Evolutionary conservation across 2,113 vertebrate species (phyloP), one percentile per base, ranked within the genome.

Genomic region (Falcunculus frontatus): DNA sequence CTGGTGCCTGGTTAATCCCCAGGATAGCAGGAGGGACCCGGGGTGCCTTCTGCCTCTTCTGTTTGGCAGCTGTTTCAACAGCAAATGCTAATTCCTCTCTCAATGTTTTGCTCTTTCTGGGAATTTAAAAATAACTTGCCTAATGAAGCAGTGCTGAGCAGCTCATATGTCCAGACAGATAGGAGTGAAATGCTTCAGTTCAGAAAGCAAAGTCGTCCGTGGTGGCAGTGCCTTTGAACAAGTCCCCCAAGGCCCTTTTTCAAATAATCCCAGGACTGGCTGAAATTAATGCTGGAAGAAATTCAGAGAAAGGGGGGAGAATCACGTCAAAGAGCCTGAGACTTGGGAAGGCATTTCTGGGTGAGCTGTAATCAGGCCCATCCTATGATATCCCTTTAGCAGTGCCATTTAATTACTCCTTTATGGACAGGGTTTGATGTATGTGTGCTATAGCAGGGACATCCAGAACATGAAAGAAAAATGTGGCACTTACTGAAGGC

Each of bases 91-190:
- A 97, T 88, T 96, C 77, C 69, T 96, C 70, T 60, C 76, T 92
- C 94, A 77, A 72, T 74, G 78, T 90, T 95, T 93, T 93, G 44
- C 93, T 88, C 84, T 98, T 97, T 95, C 85, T 92, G 91, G 75
- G 87, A 96, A 85, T 95, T 95, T 94, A 96, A 97, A 98, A 97
- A 95, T 96, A 97, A 92, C 73, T 85, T 92, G 73, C 62, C 64
- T 92, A 90, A 90, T 89, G 95, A 97, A 97, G 87, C 95, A 93
- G 52, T 42, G 85, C 91, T 82, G 92, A 89, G 91, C 67, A 87
- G 88, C 90, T 97, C 93, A 39, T 70, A 44, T 92, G 96, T 97
- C 80, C 62, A 95, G 96, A 89, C 91, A 96, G 95, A 94, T 82
- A 96, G 76, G 80, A 95, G 89, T 92, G 89, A 98, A 76, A 92